Percentiles rank a stretch among this genome's conserved stretches.
Conservation (phyloP, 2,113 vertebrate genomes). For the Tachysurus fulvidraco region DNA sequence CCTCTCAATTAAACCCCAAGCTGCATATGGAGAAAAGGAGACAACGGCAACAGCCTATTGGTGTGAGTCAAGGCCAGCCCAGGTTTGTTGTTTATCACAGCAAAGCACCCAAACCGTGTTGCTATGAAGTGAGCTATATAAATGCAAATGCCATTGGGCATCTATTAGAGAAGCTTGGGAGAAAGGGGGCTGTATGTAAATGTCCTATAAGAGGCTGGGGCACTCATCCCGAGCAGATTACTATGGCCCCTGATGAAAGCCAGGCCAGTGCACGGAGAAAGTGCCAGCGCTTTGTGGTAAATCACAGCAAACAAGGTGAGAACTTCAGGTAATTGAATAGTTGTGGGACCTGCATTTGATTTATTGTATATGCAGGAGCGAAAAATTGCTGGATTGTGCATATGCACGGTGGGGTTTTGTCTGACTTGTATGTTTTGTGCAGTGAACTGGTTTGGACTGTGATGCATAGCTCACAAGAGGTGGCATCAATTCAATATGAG, state of each 20-base stretch:
- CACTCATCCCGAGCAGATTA: constrained; percentile 73
- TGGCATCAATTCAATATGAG: neutral
- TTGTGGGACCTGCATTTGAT: constrained; percentile 59
- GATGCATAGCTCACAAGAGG: constrained; percentile 14
- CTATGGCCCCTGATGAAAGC: constrained; percentile 65
- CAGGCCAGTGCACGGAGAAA: constrained; percentile 58
- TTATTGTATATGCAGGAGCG: constrained; percentile 61
- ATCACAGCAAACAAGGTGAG: constrained; percentile 76
- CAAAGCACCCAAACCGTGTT: constrained; percentile 78
- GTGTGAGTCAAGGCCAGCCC: constrained; percentile 75
- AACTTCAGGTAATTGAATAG: constrained; percentile 71
- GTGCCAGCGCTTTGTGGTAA: constrained; percentile 68
- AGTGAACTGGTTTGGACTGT: constrained; percentile 29
- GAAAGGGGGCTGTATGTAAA: constrained; percentile 79
- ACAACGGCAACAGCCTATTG: neutral
- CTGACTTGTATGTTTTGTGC: constrained; percentile 10
- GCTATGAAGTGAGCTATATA: constrained; percentile 80
- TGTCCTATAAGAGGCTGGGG: constrained; percentile 71
- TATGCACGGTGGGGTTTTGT: constrained; percentile 19
- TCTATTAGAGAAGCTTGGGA: constrained; percentile 75
- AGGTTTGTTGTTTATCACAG: constrained; percentile 77
- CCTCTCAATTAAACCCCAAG: constrained; percentile 70
- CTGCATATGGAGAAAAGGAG: constrained; percentile 53
- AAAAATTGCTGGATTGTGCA: constrained; percentile 45
- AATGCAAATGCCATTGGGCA: constrained; percentile 82